phyloP scores from a whole-genome alignment of 2,113 vertebrate genomes.

The Saguinus midas region DNA sequence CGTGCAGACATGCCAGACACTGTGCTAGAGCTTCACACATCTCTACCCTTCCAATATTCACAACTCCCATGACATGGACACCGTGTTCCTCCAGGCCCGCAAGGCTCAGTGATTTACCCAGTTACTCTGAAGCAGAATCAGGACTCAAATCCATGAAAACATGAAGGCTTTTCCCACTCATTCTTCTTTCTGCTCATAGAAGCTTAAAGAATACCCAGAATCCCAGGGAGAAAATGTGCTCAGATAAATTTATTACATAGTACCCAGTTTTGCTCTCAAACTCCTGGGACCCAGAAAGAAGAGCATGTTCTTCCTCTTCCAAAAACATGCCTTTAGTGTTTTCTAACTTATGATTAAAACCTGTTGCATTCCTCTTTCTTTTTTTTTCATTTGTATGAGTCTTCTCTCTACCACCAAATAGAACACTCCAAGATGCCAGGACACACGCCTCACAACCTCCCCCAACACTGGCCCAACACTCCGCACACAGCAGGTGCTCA shows the following conservation, averaged over 20 bases:
- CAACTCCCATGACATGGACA: not conserved
- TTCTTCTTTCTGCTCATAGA: not conserved
- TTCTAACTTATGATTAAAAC: not conserved
- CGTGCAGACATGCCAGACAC: not conserved
- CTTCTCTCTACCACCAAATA: not conserved
- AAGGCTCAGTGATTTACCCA: not conserved
- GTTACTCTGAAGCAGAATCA: not conserved
- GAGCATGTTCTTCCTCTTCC: not conserved
- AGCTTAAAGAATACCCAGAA: not conserved
- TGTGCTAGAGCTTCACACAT: not conserved
- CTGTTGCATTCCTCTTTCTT: not conserved
- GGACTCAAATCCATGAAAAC: not conserved
- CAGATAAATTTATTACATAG: too few relatives aligned
- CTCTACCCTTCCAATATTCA: not conserved
- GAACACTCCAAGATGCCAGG: not conserved
- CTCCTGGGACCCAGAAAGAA: not conserved
- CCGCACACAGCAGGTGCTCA: not conserved
- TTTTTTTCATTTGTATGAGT: fast-evolving
- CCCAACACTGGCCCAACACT: not conserved
- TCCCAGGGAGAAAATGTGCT: not conserved
- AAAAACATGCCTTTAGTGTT: not conserved
- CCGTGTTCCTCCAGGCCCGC: fast-evolving
- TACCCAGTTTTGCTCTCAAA: not conserved
- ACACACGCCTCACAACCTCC: fast-evolving
- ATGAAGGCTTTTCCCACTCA: not conserved